Evolutionary conservation across 1,140 invertebrate genomes (phyloP).

Genomic region (Chrysomallon squamiferum): DNA sequence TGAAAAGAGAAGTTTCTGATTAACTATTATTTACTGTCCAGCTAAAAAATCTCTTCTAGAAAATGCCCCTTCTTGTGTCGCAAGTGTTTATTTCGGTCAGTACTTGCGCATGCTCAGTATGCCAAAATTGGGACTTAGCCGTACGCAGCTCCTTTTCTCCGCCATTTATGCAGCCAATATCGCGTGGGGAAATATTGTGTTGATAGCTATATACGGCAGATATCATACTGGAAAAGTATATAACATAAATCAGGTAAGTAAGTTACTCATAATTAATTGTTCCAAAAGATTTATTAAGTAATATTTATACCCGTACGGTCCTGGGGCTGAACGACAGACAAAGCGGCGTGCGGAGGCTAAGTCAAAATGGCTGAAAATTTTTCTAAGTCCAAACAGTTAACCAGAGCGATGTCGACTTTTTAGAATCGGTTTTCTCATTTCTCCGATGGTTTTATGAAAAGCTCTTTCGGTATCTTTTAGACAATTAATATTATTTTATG

Average conservation of each 20-base stretch:
- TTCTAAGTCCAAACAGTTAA: constrained; percentile 21
- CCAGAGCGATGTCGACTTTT: neutral
- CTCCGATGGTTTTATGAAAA: neutral
- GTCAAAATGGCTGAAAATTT: constrained; percentile 36
- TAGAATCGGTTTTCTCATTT: neutral
- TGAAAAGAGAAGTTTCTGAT: too few species aligned
- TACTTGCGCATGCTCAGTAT: constrained; percentile 25
- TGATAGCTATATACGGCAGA: constrained; percentile 9
- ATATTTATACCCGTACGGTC: constrained; percentile 3
- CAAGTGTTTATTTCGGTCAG: neutral
- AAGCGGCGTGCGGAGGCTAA: constrained; percentile 18
- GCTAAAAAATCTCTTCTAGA: too few species aligned
- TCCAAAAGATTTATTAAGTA: neutral
- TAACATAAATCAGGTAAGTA: constrained; percentile 10
- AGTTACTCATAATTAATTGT: constrained; percentile 5
- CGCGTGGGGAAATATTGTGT: constrained; percentile 7
- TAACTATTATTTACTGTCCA: too few species aligned
- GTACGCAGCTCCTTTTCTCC: constrained; percentile 13
- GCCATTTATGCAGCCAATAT: constrained; percentile 1
- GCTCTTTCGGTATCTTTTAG: neutral
- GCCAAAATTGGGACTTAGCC: constrained; percentile 29
- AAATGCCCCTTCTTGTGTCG: too few species aligned
- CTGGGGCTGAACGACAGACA: constrained; percentile 8
- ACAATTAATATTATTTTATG: neutral
- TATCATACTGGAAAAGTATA: constrained; percentile 5